These are phyloP conservation scores for Drosophila grimshawi DNA, from an alignment of 1,140 invertebrate genomes.

Conservation along the genomic window DNA sequence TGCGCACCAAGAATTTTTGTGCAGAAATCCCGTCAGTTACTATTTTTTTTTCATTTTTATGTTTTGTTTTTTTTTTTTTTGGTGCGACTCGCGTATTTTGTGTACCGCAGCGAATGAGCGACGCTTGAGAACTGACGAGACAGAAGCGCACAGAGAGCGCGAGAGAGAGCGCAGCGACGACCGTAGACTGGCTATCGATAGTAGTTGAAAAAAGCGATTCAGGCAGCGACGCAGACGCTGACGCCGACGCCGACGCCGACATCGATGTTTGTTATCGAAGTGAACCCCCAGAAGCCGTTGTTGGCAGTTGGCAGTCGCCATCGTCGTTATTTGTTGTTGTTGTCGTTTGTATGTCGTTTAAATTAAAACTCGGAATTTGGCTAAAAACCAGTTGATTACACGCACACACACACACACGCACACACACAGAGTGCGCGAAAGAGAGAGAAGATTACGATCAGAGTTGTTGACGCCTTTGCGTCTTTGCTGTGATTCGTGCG, in stretches of 20 bases:
- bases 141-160: conserved; percentile 52
- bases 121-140: conserved; percentile 68
- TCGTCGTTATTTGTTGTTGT: conserved; percentile 47
- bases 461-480: conserved; percentile 51
- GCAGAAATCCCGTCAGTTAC: conserved; percentile 1
- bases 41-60: conserved; percentile 8
- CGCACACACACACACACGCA: conserved; percentile 52
- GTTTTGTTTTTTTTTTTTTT: conserved; percentile 11
- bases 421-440: conserved; percentile 2
- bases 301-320: conserved; percentile 13
- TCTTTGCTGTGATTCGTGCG: conserved; percentile 74
- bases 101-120: conserved; percentile 66
- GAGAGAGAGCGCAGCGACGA: conserved; percentile 24
- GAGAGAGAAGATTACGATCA: not conserved
- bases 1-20: conserved; percentile 8
- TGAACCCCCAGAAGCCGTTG: conserved; percentile 16
- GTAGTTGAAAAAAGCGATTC: conserved; percentile 44
- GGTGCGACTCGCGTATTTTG: not conserved
- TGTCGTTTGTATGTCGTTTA: conserved; percentile 59
- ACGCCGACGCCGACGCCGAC: conserved; percentile 1
- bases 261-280: conserved; percentile 28
- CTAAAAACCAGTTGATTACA: conserved; percentile 75
- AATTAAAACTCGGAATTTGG: conserved; percentile 80
- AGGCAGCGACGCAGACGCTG: conserved; percentile 8
- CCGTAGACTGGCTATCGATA: conserved; percentile 67